Evolutionary conservation across 2,113 vertebrate genomes (phyloP).

Genomic region (Rhinoderma darwinii): DNA sequence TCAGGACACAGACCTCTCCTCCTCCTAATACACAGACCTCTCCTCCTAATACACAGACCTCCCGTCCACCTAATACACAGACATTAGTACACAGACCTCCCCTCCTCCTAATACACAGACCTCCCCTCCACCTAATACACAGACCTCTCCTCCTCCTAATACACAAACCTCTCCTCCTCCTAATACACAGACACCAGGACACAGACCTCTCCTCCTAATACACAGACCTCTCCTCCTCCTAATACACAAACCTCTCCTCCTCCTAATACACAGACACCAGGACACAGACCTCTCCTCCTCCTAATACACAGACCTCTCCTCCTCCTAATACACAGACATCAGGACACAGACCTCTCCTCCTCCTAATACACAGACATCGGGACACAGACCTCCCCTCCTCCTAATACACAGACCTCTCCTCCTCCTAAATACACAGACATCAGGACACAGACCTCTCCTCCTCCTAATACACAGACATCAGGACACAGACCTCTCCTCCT

Average conservation of each 20-base stretch:
- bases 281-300: not conserved
- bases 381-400: not conserved
- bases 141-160: not conserved
- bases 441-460: not conserved
- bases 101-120: constrained; percentile 19
- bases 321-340: not conserved
- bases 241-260: constrained; percentile 1
- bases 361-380: constrained; percentile 13
- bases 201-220: not conserved
- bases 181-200: too few relatives aligned
- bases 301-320: not conserved
- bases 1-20: not conserved
- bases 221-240: not conserved
- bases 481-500: not conserved
- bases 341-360: not conserved
- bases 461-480: constrained; percentile 9
- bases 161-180: too few relatives aligned
- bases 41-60: not conserved
- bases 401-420: not conserved
- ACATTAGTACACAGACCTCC: not conserved
- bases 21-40: not conserved
- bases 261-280: constrained; percentile 4
- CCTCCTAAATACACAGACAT: too few relatives aligned
- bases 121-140: not conserved
- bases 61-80: constrained; percentile 18